Percentiles rank a stretch among this genome's conserved stretches.
phyloP scores from a whole-genome alignment of 2,888 invertebrate genomes.

The Drosophila mayaguana region DNA sequence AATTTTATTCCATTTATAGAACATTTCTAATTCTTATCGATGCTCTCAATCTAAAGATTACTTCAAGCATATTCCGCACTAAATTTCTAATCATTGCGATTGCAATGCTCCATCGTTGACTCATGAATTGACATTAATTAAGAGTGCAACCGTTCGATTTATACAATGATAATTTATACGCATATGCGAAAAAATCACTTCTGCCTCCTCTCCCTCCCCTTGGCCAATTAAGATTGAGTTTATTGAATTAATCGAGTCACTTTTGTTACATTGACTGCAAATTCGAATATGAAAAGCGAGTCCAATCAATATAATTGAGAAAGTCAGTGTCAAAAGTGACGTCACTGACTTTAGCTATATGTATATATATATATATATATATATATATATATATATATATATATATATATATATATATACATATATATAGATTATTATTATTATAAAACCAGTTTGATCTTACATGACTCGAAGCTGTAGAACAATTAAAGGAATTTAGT shows the following conservation, averaged over 20 bases:
- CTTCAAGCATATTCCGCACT: constrained; percentile 10
- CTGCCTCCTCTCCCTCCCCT: not conserved
- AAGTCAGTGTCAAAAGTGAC: constrained; percentile 59
- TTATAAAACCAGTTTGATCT: constrained; percentile 45
- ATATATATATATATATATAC: constrained; percentile 1
- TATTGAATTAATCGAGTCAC: constrained; percentile 64
- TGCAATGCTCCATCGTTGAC: constrained; percentile 40
- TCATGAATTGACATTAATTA: constrained; percentile 79
- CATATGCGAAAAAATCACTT: constrained; percentile 35
- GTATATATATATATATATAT: not conserved
- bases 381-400: not conserved
- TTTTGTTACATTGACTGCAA: constrained; percentile 46
- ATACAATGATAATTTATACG: constrained; percentile 64
- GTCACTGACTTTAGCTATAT: constrained; percentile 42
- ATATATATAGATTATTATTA: no score
- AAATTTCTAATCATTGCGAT: constrained; percentile 32
- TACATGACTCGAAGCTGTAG: not conserved
- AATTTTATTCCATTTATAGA: constrained; percentile 18
- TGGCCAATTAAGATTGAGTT: constrained; percentile 49
- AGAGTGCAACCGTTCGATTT: constrained; percentile 71
- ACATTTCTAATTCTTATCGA: constrained; percentile 4
- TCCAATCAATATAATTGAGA: constrained; percentile 34
- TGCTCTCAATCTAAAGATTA: constrained; percentile 19
- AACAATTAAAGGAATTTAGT: not conserved
- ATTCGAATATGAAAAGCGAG: constrained; percentile 19